Evolutionary conservation across 2,113 vertebrate genomes (phyloP).

Genomic region (Misgurnus anguillicaudatus): DNA sequence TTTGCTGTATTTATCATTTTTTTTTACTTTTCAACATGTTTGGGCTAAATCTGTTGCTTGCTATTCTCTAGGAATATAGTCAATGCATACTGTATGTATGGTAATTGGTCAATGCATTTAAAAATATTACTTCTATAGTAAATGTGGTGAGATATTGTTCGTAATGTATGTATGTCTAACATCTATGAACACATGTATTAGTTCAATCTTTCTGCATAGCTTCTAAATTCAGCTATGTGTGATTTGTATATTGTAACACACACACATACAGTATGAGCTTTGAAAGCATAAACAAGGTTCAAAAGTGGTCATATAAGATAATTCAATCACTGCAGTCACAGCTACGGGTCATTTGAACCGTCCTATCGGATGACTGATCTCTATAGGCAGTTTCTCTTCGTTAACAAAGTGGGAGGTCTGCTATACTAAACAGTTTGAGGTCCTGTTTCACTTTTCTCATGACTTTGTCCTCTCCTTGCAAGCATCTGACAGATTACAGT

Average conservation of each 20-base stretch:
- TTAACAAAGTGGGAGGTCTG: conserved; percentile 28
- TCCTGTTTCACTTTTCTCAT: conserved; percentile 21
- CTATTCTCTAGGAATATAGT: too few relatives aligned
- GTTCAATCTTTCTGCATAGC: neutral
- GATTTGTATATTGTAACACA: neutral
- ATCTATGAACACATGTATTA: too few relatives aligned
- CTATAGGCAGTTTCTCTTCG: conserved; percentile 28
- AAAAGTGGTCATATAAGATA: neutral
- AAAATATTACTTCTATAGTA: too few relatives aligned
- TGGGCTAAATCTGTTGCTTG: too few relatives aligned
- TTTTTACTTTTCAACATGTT: too few relatives aligned
- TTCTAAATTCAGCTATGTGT: neutral
- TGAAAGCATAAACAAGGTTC: neutral
- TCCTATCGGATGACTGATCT: conserved; percentile 25
- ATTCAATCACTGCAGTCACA: conserved; percentile 43
- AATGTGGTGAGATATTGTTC: too few relatives aligned
- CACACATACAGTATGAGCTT: conserved; percentile 16
- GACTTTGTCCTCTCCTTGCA: neutral
- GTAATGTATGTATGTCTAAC: too few relatives aligned
- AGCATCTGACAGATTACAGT: neutral
- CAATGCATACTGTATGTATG: too few relatives aligned
- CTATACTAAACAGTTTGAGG: conserved; percentile 18
- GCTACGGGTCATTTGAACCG: conserved; percentile 35
- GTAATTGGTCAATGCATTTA: too few relatives aligned
- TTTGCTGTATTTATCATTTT: too few relatives aligned